These are phyloP conservation scores for Xerus inauris DNA, from an alignment of 2,113 vertebrate species.

Conservation along the genomic window DNA sequence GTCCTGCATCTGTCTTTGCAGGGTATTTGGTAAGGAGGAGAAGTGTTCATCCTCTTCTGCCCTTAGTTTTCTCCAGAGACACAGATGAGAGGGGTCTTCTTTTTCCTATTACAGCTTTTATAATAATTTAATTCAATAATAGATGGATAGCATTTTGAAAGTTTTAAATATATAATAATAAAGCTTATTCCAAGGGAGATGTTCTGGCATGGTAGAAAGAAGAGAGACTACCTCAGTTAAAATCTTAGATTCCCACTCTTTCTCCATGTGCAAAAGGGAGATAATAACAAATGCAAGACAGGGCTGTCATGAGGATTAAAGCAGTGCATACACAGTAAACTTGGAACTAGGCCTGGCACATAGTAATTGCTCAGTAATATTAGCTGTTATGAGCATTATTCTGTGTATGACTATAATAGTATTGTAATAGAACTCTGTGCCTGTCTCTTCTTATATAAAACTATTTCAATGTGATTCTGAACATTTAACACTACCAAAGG, in stretches of 20 bases:
- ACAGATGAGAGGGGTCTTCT: not conserved
- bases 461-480: not conserved
- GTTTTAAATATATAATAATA: not conserved
- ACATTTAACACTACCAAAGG: not conserved
- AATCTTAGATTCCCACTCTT: not conserved
- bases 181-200: not conserved
- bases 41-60: too few species aligned
- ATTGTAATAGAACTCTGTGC: not conserved
- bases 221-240: not conserved
- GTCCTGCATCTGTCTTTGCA: not conserved
- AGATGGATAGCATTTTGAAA: not conserved
- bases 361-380: not conserved
- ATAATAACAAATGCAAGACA: not conserved
- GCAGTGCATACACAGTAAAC: not conserved
- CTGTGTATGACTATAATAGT: too few species aligned
- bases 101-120: not conserved
- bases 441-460: not conserved
- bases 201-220: not conserved
- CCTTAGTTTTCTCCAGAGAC: not conserved
- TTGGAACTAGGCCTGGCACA: fast-evolving
- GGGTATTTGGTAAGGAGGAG: not conserved
- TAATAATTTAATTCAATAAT: not conserved
- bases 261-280: not conserved
- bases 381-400: not conserved
- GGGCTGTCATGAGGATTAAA: not conserved